These are phyloP conservation scores for Cylas formicarius DNA, from an alignment of 1,140 invertebrate genomes.

Conservation along the genomic window DNA sequence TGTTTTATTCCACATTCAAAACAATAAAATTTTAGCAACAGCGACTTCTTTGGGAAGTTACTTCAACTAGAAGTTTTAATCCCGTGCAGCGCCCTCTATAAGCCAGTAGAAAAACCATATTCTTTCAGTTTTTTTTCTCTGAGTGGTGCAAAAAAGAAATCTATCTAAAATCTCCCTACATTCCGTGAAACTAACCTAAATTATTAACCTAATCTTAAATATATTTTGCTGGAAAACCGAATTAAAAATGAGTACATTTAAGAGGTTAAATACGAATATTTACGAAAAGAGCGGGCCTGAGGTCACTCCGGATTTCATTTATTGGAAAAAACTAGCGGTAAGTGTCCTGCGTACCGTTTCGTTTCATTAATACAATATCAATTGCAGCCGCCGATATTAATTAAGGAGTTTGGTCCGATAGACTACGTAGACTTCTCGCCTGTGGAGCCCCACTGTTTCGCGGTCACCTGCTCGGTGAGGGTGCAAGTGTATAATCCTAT, in stretches of 20 bases:
- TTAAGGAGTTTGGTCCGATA: conserved; percentile 88
- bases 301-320: conserved; percentile 66
- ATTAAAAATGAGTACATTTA: conserved; percentile 59
- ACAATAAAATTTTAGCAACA: too few relatives aligned
- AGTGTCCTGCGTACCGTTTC: conserved; percentile 38
- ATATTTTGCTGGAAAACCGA: too few relatives aligned
- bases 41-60: too few relatives aligned
- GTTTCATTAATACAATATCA: conserved; percentile 8
- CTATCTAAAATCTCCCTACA: too few relatives aligned
- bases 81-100: too few relatives aligned
- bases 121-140: too few relatives aligned
- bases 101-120: too few relatives aligned
- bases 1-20: too few relatives aligned
- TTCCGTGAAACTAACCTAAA: too few relatives aligned
- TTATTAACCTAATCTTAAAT: too few relatives aligned
- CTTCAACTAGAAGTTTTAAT: too few relatives aligned
- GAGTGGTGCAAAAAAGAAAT: too few relatives aligned
- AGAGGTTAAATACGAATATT: conserved; percentile 65
- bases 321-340: conserved; percentile 81
- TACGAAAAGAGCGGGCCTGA: conserved; percentile 59
- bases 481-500: conserved; percentile 89
- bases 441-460: conserved; percentile 78
- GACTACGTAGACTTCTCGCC: conserved; percentile 88
- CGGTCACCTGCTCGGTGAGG: conserved; percentile 82
- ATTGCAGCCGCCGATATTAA: conserved; percentile 68